Conservation (phyloP, 1,140 invertebrate genomes). For the Augochlora pura region DNA sequence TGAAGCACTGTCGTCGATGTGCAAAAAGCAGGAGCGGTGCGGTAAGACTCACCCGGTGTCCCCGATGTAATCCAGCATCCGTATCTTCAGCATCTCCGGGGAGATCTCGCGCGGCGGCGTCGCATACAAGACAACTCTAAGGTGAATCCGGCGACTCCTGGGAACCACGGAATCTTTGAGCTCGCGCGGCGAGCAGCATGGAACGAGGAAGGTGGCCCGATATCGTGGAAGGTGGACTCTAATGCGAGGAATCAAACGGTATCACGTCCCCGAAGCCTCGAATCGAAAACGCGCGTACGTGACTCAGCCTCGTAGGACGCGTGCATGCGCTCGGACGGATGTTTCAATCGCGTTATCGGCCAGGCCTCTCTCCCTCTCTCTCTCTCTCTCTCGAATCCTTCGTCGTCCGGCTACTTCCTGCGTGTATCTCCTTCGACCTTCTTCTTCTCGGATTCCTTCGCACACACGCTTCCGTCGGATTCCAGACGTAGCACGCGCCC, state of each 20-base stretch:
- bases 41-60: constrained; percentile 74
- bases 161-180: constrained; percentile 1
- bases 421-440: background rate
- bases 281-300: constrained; percentile 46
- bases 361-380: too few relatives aligned
- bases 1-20: too few relatives aligned
- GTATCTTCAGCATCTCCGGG: constrained; percentile 76
- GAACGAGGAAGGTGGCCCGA: constrained; percentile 40
- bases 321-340: background rate
- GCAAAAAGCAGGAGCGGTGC: too few relatives aligned
- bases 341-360: constrained; percentile 23
- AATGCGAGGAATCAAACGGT: constrained; percentile 61
- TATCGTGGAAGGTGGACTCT: constrained; percentile 39
- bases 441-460: too few relatives aligned
- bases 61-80: constrained; percentile 78
- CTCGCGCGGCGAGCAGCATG: too few relatives aligned
- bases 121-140: constrained; percentile 17
- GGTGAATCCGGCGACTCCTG: background rate
- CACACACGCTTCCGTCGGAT: too few relatives aligned
- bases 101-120: background rate
- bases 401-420: background rate
- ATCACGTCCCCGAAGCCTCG: constrained; percentile 61
- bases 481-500: background rate
- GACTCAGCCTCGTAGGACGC: constrained; percentile 21
- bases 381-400: too few relatives aligned